phyloP scores from a whole-genome alignment of 1,140 invertebrate species.

The Drosophila melanica region DNA sequence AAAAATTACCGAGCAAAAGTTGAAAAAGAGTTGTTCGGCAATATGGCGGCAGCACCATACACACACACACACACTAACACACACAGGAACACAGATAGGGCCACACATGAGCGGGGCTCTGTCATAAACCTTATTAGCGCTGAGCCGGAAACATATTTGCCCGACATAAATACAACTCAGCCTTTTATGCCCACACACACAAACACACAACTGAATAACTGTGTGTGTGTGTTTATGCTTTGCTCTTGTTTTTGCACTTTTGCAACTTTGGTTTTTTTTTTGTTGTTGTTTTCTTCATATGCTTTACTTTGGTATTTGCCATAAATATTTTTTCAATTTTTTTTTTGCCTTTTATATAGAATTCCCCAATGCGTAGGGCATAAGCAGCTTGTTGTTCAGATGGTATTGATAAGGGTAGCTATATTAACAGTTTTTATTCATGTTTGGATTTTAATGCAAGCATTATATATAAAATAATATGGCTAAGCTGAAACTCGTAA shows the following conservation, averaged over 20 bases:
- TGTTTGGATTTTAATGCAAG: neutral
- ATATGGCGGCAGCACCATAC: slow-evolving; percentile 52
- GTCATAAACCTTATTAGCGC: slow-evolving; percentile 81
- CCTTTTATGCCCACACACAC: slow-evolving; percentile 45
- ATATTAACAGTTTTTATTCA: neutral
- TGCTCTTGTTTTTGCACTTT: slow-evolving; percentile 74
- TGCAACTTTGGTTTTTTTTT: slow-evolving; percentile 64
- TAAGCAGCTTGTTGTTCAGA: slow-evolving; percentile 13
- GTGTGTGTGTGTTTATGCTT: slow-evolving; percentile 17
- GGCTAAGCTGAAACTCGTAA: no score
- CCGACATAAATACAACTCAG: slow-evolving; percentile 76
- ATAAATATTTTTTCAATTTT: slow-evolving; percentile 37
- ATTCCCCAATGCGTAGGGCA: slow-evolving; percentile 21
- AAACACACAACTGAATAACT: neutral
- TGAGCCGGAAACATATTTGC: slow-evolving; percentile 79
- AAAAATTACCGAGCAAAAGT: slow-evolving; percentile 63
- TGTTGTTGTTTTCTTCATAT: slow-evolving; percentile 41
- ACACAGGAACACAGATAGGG: slow-evolving; percentile 2
- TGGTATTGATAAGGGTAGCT: neutral
- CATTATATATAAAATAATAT: neutral
- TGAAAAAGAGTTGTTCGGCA: slow-evolving; percentile 73
- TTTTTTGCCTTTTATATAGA: slow-evolving; percentile 27
- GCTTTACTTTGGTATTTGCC: slow-evolving; percentile 50
- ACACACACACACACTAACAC: slow-evolving; percentile 24
- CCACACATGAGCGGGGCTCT: slow-evolving; percentile 31